Base-by-base conservation (phyloP, 2,113 vertebrate genomes). In the Oxygymnocypris stewartii region DNA sequence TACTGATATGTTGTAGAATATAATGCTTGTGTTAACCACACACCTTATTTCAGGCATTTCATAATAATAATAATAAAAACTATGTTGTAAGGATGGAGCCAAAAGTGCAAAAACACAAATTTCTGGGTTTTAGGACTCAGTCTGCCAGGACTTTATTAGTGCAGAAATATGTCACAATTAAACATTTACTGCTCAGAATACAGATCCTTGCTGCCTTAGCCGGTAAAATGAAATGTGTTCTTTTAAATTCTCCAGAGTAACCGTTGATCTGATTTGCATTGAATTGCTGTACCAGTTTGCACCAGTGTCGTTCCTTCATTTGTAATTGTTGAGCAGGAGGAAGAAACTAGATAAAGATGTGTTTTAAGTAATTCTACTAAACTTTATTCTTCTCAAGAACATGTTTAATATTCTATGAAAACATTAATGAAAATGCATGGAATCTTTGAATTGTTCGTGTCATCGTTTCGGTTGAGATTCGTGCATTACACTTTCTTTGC, bases 151-250 rank as follows among this genome's bases (percentile, higher is more conserved):
- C 13, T 13, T 13, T 31, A 11, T 25, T 25, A 25, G 59, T 63
- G 59, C 57, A 61, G 59, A 63, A 28, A 25, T 65, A 67, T 14
- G 25, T 4, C 1, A 31, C 31, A 67, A 67, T 13, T 5, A 31
- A 31, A 31, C 14, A 0, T 31, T 14, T 65, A 65, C 5, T 2
- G 47, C 25, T 35, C 2, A 35, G 16, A 54, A 54, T 35, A 54
- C 47, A 54, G 49, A 78, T 78, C 28, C 49, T 78, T 78, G 47
- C 49, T 78, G 25, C 25, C 28, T 28, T 78, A 54, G 25, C 47
- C 14, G 35, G 13, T 31, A 51, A 11, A 9, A 20, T 5, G 2
- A 54, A 14, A 28, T 14, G 13, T 13, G 14, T 47, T 76, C 13
- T 40, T n/a, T 76, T 28, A 25, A 25, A 10, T 54, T 49, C 16